These are phyloP conservation scores for Papio anubis DNA, from an alignment of 2,113 vertebrate species.

Conservation along the genomic window DNA sequence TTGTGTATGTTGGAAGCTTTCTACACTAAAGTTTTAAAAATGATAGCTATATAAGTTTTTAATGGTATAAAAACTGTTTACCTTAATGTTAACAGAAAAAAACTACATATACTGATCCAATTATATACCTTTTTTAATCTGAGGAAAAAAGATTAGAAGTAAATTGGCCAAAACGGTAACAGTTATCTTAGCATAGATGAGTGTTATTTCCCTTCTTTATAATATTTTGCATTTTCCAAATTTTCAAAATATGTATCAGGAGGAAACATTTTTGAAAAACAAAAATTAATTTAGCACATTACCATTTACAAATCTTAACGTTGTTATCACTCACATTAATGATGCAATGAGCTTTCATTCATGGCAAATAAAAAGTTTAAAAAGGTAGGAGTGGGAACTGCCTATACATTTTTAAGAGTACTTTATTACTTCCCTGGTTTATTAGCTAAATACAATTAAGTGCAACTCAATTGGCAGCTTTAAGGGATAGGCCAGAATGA, in stretches of 20 bases:
- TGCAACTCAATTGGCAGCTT: neutral
- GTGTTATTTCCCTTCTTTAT: neutral
- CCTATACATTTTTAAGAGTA: neutral
- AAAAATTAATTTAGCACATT: neutral
- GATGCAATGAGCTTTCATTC: neutral
- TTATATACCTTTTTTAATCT: neutral
- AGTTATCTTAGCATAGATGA: neutral
- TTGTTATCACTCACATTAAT: neutral
- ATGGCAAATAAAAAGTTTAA: neutral
- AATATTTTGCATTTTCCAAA: neutral
- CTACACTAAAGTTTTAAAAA: neutral
- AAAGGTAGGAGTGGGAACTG: neutral
- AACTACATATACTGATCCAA: neutral
- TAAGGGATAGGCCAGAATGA: neutral
- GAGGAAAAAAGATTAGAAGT: neutral
- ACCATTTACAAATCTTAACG: neutral
- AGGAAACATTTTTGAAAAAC: neutral
- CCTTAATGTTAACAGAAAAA: neutral
- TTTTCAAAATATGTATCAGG: neutral
- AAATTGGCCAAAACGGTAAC: neutral
- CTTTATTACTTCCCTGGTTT: neutral
- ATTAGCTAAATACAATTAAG: neutral
- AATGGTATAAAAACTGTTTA: neutral
- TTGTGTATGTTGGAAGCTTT: neutral
- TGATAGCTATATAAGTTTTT: neutral